These are phyloP conservation scores for Augochlora pura DNA, from an alignment of 1,140 invertebrate species.

Conservation along the genomic window DNA sequence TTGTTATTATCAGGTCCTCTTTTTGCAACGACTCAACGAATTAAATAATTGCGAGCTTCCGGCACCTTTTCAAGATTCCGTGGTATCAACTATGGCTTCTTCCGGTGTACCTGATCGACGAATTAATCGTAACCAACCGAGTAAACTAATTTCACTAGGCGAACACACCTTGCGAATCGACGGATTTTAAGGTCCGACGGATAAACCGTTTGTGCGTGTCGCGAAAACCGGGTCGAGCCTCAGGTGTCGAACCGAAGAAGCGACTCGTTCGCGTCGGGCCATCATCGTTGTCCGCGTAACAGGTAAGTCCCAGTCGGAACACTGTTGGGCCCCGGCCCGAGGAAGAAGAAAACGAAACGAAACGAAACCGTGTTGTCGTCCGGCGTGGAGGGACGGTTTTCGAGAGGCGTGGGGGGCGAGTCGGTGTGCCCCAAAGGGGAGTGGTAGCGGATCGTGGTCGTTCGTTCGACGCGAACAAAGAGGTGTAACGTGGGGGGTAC, in stretches of 20 bases:
- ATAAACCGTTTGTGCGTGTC: not conserved
- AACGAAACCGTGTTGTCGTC: constrained; percentile 2
- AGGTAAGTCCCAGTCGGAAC: not conserved
- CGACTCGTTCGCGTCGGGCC: not conserved
- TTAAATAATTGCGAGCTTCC: no score
- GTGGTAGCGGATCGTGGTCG: constrained; percentile 70
- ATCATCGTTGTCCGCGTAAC: constrained; percentile 17
- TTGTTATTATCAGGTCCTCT: no score
- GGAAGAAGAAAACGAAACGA: constrained; percentile 51
- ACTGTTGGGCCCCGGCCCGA: constrained; percentile 28
- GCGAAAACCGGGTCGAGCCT: not conserved
- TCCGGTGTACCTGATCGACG: no score
- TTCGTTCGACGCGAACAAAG: constrained; percentile 71
- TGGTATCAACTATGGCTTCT: no score
- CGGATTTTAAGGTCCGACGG: no score
- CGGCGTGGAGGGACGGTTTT: constrained; percentile 37
- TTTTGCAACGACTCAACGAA: no score
- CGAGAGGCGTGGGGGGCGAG: constrained; percentile 65
- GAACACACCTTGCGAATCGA: no score
- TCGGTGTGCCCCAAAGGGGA: constrained; percentile 74
- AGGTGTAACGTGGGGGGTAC: constrained; percentile 74
- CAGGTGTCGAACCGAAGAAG: not conserved
- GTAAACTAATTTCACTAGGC: no score
- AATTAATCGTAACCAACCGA: no score
- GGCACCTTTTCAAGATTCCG: no score